phyloP scores from a whole-genome alignment of 2,113 vertebrate species.

The Orientallactaga bullata region DNA sequence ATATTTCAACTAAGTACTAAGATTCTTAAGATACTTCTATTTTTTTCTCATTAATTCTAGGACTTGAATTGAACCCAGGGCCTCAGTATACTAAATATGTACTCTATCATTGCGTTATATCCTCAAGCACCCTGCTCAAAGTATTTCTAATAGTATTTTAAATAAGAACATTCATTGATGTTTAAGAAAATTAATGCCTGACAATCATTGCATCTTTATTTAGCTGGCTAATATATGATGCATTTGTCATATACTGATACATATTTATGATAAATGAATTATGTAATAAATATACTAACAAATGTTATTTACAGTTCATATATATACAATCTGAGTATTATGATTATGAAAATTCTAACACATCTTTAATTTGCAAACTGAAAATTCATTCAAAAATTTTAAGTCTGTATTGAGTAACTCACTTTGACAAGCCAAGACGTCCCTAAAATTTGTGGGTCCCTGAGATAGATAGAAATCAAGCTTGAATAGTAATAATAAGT shows the following conservation, averaged over 20 bases:
- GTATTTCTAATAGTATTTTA: slow-evolving; percentile 28
- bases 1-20: not conserved
- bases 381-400: slow-evolving; percentile 47
- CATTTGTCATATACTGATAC: slow-evolving; percentile 1
- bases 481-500: slow-evolving; percentile 1
- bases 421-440: slow-evolving; percentile 4
- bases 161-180: slow-evolving; percentile 5
- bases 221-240: slow-evolving; percentile 20
- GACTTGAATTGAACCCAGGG: not conserved
- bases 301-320: slow-evolving; percentile 30
- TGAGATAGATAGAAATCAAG: slow-evolving; percentile 31
- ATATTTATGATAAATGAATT: slow-evolving; percentile 5
- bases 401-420: slow-evolving; percentile 44
- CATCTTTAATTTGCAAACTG: not conserved
- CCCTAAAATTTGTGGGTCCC: not conserved
- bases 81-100: not conserved
- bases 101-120: too few species aligned
- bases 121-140: not conserved
- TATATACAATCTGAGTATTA: slow-evolving; percentile 11
- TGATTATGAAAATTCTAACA: slow-evolving; percentile 45
- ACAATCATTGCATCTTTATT: not conserved
- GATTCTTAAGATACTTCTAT: slow-evolving; percentile 32
- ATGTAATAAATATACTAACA: slow-evolving; percentile 18
- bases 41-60: not conserved
- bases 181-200: slow-evolving; percentile 37